Base-by-base conservation (phyloP, 2,113 vertebrate species). In the Dunckerocampus dactyliophorus region DNA sequence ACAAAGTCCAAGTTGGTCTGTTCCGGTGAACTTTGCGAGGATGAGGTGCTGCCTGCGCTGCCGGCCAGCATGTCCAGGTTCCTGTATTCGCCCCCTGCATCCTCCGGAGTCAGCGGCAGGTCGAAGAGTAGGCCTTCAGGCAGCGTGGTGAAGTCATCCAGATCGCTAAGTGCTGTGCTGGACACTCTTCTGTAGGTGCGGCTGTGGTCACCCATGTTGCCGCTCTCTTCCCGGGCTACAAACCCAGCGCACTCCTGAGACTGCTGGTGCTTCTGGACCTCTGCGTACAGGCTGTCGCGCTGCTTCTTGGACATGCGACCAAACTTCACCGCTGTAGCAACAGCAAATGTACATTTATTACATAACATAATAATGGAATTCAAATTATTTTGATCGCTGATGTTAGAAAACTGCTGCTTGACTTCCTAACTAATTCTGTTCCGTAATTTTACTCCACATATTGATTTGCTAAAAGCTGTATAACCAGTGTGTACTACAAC, bases 291-390 rank as follows among this genome's bases (percentile, higher is more conserved):
- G 75, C 92, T 94, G 89, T 95, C 94, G 1, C 94, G 90, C 82
- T 95, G 94, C 82, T 95, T 96, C 82, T 96, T 95, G 0, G 94
- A 95, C 94, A 96, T 96, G 64, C 94, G 92, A n/a, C 94, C 94
- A 0, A 96, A 96, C 80, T 96, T 96, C 73, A 96, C 94, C 1
- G 94, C 94, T 96, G 84, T 6, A 9, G 28, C 1, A 13, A 42
- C 2, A 8, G 42, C 12, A 56, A 13, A 19, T 53, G 3, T 31
- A 37, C 2, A 19, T 55, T 55, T n/a, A 8, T 15, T 13, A 28
- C 24, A 28, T 28, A 4, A 43, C 39, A 43, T 39, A 39, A 9
- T 39, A 28, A 28, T 39, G 37, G 37, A 7, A 39, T 39, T 39
- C 8, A 39, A 12, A 11, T 39, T 0, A 11, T 12, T 39, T 39